Evolutionary conservation across 2,113 vertebrate species (phyloP).

Genomic region (Dipodomys ordii): DNA sequence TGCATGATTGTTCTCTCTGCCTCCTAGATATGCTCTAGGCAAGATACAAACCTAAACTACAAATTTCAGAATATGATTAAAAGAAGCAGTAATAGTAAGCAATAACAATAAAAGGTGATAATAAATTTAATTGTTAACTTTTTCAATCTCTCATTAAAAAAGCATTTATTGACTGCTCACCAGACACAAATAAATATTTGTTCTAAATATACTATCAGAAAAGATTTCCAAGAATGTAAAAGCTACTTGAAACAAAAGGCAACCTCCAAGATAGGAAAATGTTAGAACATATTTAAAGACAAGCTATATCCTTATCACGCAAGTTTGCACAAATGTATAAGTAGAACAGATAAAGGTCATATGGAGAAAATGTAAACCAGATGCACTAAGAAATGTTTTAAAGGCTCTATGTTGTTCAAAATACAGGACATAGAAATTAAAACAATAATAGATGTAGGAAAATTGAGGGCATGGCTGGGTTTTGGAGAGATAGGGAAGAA

Average conservation of each 20-base stretch:
- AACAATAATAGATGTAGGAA: not conserved
- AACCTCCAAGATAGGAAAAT: slow-evolving; percentile 2
- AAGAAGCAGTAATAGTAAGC: not conserved
- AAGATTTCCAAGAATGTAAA: slow-evolving; percentile 25
- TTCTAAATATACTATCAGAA: slow-evolving; percentile 4
- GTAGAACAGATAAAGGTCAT: not conserved
- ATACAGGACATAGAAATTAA: slow-evolving; percentile 5
- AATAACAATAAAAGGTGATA: not conserved
- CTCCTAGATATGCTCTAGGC: not conserved
- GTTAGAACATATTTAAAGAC: not conserved
- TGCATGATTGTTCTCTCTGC: not conserved
- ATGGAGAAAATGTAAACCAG: not conserved
- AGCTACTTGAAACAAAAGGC: slow-evolving; percentile 20
- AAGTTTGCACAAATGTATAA: slow-evolving; percentile 28
- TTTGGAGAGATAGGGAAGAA: too few species aligned
- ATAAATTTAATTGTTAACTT: not conserved
- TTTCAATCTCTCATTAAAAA: not conserved
- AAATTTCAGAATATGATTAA: not conserved
- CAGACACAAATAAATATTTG: not conserved
- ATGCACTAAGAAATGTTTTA: not conserved
- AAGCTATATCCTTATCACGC: not conserved
- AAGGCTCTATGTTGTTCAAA: not conserved
- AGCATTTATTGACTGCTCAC: not conserved
- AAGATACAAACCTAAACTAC: slow-evolving; percentile 8
- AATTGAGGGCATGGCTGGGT: too few species aligned